Conservation (phyloP, 1,140 invertebrate genomes). For the Leptonema lineaticorne region DNA sequence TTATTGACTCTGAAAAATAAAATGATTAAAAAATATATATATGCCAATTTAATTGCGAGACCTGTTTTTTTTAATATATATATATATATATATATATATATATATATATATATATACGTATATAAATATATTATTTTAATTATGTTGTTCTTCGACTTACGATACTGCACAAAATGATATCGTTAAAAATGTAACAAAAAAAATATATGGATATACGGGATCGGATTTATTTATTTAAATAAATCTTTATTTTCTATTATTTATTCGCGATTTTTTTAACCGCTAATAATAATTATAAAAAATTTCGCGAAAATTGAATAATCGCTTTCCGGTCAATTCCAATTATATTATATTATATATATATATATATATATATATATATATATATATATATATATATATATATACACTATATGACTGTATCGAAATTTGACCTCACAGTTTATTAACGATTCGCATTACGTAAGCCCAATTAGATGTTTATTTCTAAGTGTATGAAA, state of each 20-base stretch:
- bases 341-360: background rate
- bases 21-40: background rate
- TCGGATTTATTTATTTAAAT: too few relatives aligned
- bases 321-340: conserved; percentile 7
- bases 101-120: background rate
- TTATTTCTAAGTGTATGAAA: too few relatives aligned
- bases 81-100: background rate
- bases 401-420: background rate
- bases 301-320: conserved; percentile 9
- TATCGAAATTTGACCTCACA: too few relatives aligned
- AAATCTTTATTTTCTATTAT: too few relatives aligned
- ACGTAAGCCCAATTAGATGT: too few relatives aligned
- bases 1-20: background rate
- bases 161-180: conserved; percentile 4
- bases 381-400: background rate
- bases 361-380: background rate
- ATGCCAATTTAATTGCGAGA: background rate
- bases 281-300: too few relatives aligned
- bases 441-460: too few relatives aligned
- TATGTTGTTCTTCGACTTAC: too few relatives aligned
- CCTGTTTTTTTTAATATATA: background rate
- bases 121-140: too few relatives aligned
- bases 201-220: background rate
- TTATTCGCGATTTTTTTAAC: too few relatives aligned
- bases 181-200: background rate